These are phyloP conservation scores for Asbolus verrucosus DNA, from an alignment of 1,140 invertebrate species.

Conservation along the genomic window DNA sequence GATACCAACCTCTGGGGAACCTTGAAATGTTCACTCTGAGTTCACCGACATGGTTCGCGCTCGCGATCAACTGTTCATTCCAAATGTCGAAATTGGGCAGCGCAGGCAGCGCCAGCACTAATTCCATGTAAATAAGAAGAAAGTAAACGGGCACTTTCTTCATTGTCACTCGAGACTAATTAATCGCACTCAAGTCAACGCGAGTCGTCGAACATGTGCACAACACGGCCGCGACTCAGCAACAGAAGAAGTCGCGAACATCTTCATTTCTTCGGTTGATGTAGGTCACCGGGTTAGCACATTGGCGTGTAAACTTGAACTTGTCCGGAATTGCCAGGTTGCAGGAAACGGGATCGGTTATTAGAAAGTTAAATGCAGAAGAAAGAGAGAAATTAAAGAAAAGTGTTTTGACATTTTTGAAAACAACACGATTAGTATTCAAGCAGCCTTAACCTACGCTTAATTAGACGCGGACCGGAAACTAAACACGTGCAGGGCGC, in stretches of 20 bases:
- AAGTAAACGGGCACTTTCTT: conserved; percentile 35
- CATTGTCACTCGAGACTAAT: conserved; percentile 5
- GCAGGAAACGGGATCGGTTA: not conserved
- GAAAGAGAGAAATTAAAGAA: conserved; percentile 30
- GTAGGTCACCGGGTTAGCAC: conserved; percentile 39
- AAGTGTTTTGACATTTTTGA: conserved; percentile 13
- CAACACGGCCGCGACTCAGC: not conserved
- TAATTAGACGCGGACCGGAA: not conserved
- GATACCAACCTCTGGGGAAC: conserved; percentile 52
- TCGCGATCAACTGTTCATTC: conserved; percentile 21
- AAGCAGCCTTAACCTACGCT: not conserved
- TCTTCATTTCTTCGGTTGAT: conserved; percentile 1
- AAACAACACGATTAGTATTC: not conserved
- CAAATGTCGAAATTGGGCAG: conserved; percentile 53
- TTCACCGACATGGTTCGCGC: conserved; percentile 13
- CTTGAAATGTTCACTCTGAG: conserved; percentile 13
- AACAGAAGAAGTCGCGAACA: conserved; percentile 10
- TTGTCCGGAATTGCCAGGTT: conserved; percentile 13
- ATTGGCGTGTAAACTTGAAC: conserved; percentile 25
- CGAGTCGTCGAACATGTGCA: conserved; percentile 9
- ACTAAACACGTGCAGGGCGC: not conserved
- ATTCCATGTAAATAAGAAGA: conserved; percentile 22
- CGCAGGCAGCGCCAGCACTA: not conserved
- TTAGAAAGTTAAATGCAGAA: no score
- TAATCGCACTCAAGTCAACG: no score